Percentiles rank a stretch among this genome's conserved stretches.
phyloP scores from a whole-genome alignment of 2,797 vertebrate genomes.

The Borostomias antarcticus region DNA sequence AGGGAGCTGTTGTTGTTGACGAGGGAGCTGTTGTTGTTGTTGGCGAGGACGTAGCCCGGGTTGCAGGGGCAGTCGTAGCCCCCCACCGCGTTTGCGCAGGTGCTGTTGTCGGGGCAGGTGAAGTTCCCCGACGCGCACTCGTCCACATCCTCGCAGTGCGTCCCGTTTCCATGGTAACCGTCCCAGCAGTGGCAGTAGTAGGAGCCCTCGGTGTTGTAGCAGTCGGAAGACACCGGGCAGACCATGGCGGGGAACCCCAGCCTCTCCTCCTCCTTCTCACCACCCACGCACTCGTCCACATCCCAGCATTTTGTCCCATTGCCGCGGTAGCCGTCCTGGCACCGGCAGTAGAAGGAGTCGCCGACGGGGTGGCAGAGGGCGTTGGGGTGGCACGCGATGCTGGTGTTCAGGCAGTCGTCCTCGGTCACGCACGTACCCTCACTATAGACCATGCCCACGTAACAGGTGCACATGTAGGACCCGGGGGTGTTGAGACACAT shows the following conservation, averaged over 20 bases:
- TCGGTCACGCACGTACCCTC: conserved; percentile 73
- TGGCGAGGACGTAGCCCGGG: conserved; percentile 69
- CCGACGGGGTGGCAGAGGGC: conserved; percentile 65
- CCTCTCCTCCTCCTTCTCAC: no score
- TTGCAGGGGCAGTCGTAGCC: conserved; percentile 75
- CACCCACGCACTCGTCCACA: conserved; percentile 71
- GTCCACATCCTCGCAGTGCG: conserved; percentile 73
- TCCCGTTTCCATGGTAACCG: conserved; percentile 74
- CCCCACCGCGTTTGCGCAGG: conserved; percentile 73
- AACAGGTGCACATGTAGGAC: conserved; percentile 75
- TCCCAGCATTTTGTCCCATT: conserved; percentile 77
- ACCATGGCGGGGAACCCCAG: conserved; percentile 6
- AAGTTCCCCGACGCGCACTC: conserved; percentile 74
- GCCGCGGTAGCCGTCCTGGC: conserved; percentile 73
- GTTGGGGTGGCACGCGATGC: conserved; percentile 58
- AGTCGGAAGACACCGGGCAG: conserved; percentile 72
- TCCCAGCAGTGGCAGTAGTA: conserved; percentile 77
- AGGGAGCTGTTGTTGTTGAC: no score
- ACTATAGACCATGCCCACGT: conserved; percentile 60
- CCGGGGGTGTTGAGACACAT: conserved; percentile 76
- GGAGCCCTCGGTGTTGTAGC: conserved; percentile 78
- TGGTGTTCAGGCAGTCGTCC: conserved; percentile 67
- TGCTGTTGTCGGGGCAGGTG: conserved; percentile 71
- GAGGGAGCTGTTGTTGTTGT: conserved; percentile 56
- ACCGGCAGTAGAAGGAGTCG: conserved; percentile 79